These are phyloP conservation scores for Callionymus lyra DNA, from an alignment of 2,113 vertebrate species.

Conservation along the genomic window DNA sequence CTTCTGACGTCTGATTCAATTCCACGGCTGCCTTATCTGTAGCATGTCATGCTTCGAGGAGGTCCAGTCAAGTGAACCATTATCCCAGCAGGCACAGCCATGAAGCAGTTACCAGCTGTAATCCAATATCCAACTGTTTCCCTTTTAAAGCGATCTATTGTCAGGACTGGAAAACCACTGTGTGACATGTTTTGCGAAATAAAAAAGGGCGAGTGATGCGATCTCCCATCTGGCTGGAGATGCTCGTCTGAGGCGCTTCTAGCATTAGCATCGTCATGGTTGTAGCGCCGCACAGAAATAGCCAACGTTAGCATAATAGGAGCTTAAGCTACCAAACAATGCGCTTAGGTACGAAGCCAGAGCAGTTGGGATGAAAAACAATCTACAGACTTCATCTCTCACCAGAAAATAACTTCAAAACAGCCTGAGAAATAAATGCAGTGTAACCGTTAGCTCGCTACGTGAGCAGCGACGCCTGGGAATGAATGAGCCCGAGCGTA, in stretches of 20 bases:
- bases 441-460: slow-evolving; percentile 24
- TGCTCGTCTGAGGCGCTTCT: not conserved
- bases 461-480: slow-evolving; percentile 31
- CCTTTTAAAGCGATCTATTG: too few species aligned
- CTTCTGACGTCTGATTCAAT: too few species aligned
- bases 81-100: too few species aligned
- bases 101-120: too few species aligned
- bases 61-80: too few species aligned
- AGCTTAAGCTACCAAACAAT: not conserved
- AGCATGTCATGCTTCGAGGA: too few species aligned
- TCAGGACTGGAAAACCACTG: too few species aligned
- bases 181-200: too few species aligned
- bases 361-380: not conserved
- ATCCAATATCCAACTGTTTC: too few species aligned
- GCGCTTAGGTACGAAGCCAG: not conserved
- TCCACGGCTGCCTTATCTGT: too few species aligned
- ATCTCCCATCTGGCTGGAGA: not conserved
- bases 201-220: too few species aligned
- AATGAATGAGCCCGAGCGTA: slow-evolving; percentile 36
- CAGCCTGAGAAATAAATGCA: not conserved
- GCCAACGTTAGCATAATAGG: slow-evolving; percentile 17
- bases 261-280: not conserved
- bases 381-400: not conserved
- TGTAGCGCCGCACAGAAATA: slow-evolving; percentile 12
- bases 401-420: fast-evolving